Conservation (phyloP, 2,888 invertebrate genomes). For the Ypsolopha scabrella region DNA sequence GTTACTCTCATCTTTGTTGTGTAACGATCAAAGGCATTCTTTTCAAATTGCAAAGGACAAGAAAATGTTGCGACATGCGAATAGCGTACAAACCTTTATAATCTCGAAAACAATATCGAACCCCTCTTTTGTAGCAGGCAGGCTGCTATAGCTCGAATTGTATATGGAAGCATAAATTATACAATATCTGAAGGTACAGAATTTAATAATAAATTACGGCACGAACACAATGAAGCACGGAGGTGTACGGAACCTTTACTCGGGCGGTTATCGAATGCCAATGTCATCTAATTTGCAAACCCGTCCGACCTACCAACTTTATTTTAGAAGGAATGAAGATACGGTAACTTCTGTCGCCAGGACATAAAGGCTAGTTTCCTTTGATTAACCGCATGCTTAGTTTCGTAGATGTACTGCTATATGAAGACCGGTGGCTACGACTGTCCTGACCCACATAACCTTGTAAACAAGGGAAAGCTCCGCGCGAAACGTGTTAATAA, state of each 20-base stretch:
- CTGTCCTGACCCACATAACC: conserved; percentile 38
- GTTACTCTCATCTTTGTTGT: too few species aligned
- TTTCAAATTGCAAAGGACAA: too few species aligned
- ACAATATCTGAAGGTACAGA: neutral
- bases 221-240: neutral
- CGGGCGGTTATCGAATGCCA: conserved; percentile 39
- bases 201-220: conserved; percentile 1
- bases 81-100: neutral
- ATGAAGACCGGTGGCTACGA: conserved; percentile 19
- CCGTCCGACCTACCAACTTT: conserved; percentile 18
- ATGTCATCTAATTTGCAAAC: conserved; percentile 61
- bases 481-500: neutral
- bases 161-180: neutral
- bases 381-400: neutral
- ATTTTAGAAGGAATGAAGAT: neutral
- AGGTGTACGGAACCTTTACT: neutral
- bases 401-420: neutral
- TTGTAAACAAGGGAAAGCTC: conserved; percentile 4
- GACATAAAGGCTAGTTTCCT: neutral
- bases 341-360: neutral
- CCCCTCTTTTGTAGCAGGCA: too few species aligned
- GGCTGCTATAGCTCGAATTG: neutral
- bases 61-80: neutral
- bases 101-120: neutral
- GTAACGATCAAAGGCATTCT: too few species aligned